Conservation (phyloP, 2,888 invertebrate genomes). For the Argyra leucocephala region DNA sequence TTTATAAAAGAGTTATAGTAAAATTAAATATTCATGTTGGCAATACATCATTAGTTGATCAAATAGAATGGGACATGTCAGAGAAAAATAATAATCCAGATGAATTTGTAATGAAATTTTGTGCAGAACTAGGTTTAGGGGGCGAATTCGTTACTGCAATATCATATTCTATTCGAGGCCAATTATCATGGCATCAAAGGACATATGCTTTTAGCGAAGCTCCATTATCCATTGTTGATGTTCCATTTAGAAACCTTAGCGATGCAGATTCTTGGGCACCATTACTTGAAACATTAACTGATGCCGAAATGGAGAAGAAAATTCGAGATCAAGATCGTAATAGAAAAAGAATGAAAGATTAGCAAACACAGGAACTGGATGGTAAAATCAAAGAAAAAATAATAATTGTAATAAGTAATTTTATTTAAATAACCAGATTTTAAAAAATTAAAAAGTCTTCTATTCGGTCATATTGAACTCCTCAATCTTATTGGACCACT, state of each 20-base stretch:
- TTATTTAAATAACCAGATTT: neutral
- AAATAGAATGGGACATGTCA: constrained; percentile 99
- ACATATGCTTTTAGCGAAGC: constrained; percentile 98
- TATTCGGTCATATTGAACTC: no score
- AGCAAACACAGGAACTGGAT: constrained; percentile 87
- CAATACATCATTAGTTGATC: constrained; percentile 95
- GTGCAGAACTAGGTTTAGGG: constrained; percentile 92
- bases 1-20: constrained; percentile 89
- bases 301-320: constrained; percentile 99
- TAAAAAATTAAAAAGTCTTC: no score
- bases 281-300: constrained; percentile 94
- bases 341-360: constrained; percentile 88
- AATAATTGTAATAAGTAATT: neutral
- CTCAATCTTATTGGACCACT: no score
- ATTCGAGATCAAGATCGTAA: constrained; percentile 98
- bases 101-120: constrained; percentile 90
- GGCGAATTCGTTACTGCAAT: constrained; percentile 98
- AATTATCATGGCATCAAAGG: constrained; percentile 95
- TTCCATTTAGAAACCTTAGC: constrained; percentile 83
- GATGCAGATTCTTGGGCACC: constrained; percentile 98
- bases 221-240: constrained; percentile 86
- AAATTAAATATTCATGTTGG: constrained; percentile 98
- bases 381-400: constrained; percentile 47
- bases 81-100: constrained; percentile 96
- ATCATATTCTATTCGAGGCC: constrained; percentile 94